Conservation (phyloP, 1,140 invertebrate species). For the Sitophilus oryzae region DNA sequence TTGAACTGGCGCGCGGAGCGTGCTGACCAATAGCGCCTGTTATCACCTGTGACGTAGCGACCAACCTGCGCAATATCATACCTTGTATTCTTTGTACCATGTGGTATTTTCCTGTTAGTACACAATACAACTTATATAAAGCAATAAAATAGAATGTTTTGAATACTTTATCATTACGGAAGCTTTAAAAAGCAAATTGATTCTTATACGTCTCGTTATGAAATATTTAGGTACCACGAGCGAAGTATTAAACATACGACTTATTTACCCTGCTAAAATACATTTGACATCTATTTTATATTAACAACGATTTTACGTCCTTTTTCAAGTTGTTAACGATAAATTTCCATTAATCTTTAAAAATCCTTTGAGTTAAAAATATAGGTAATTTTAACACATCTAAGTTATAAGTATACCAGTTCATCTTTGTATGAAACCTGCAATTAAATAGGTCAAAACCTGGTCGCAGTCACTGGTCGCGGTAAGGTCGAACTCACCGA, state of each 20-base stretch:
- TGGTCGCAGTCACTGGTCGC: constrained; percentile 40
- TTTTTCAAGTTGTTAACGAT: neutral
- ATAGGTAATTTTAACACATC: constrained; percentile 1
- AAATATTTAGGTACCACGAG: too few relatives aligned
- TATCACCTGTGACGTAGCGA: too few relatives aligned
- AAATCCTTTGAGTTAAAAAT: neutral
- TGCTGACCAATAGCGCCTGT: too few relatives aligned
- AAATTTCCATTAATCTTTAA: neutral
- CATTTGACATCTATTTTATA: neutral
- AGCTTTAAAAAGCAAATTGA: too few relatives aligned
- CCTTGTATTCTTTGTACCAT: too few relatives aligned
- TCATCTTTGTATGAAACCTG: constrained; percentile 24
- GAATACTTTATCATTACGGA: too few relatives aligned
- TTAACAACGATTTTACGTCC: neutral
- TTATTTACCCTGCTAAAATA: neutral
- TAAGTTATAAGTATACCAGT: constrained; percentile 36
- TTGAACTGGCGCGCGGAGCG: too few relatives aligned
- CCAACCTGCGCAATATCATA: too few relatives aligned
- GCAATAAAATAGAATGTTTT: too few relatives aligned
- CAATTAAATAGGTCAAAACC: constrained; percentile 44
- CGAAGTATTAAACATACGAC: neutral
- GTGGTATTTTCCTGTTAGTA: too few relatives aligned
- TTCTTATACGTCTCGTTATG: too few relatives aligned
- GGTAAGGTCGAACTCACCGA: constrained; percentile 38
- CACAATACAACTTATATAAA: too few relatives aligned